Evolutionary conservation across 1,140 invertebrate species (phyloP), one percentile per base, ranked within the genome.

Genomic region (Drosophila repleta): DNA sequence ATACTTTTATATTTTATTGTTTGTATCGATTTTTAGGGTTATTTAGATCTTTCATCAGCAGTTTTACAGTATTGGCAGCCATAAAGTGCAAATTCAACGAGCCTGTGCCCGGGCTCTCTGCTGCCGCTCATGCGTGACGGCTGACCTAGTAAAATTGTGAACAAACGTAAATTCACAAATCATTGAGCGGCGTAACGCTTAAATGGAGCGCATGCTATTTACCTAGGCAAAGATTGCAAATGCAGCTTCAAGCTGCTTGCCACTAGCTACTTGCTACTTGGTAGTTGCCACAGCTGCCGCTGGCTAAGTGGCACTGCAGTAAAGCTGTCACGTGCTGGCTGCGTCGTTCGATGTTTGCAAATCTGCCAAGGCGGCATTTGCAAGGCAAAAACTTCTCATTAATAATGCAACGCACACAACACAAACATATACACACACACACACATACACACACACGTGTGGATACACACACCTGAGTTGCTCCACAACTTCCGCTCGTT

Each of bases 401-500:
- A 74, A 69, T 63, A 74, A 74, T 74, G 71, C 71, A 74, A 37
- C 58, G 55, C 65, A 63, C 71, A 69, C 57, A 46, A 35, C 48
- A 61, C 57, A 26, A 29, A 29, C n/a, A 52, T n/a, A 58, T 45
- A 56, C 32, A 39, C 48, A 49, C 17, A 58, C 39, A 60, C 26
- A 24, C 56, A 18, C 15, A 52, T 15, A 53, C 39, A 51, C 17
- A 58, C 39, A 60, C 26, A 24, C 56, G n/a, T n/a, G n/a, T n/a
- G n/a, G n/a, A 18, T 11, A 52, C 13, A 53, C 39, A 51, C 26
- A 57, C 24, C 21, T 62, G 48, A 41, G 48, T 48, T 49, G 55
- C 63, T n/a, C n/a, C 49, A 37, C 64, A 52, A 29, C 71, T 74
- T 74, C 71, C 71, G 71, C 66, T 63, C 52, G 65, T 74, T 74